Evolutionary conservation across 2,888 invertebrate genomes (phyloP).

Genomic region (Abscondita cerata): DNA sequence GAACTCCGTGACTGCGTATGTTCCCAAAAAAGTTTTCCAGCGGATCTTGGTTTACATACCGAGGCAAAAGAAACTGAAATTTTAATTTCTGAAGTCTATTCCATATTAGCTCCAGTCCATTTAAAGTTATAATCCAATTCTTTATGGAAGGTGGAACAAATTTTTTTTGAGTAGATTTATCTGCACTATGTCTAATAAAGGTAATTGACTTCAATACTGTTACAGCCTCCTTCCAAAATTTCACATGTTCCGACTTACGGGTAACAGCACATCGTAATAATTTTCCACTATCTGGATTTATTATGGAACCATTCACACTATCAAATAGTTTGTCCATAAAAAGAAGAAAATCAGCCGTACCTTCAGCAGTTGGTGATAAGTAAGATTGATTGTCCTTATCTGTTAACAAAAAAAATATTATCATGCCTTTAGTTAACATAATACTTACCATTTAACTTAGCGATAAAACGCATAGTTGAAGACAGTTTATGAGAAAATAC

Average conservation of each 20-base stretch:
- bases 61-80: too few relatives aligned
- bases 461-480: conserved; percentile 3
- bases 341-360: conserved; percentile 6
- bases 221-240: too few relatives aligned
- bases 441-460: not conserved
- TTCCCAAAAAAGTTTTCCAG: conserved; percentile 8
- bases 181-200: conserved; percentile 14
- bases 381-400: too few relatives aligned
- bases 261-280: not conserved
- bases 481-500: conserved; percentile 6
- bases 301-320: too few relatives aligned
- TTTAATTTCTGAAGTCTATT: too few relatives aligned
- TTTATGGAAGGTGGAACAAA: conserved; percentile 2
- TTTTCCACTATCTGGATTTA: not conserved
- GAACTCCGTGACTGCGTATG: conserved; percentile 8
- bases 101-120: not conserved
- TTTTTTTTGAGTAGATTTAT: too few relatives aligned
- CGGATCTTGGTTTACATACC: conserved; percentile 6
- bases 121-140: not conserved
- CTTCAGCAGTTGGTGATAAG: too few relatives aligned
- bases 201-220: too few relatives aligned
- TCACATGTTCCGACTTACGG: conserved; percentile 19
- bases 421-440: too few relatives aligned
- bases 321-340: conserved; percentile 2
- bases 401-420: too few relatives aligned